Base-by-base conservation (phyloP, 2,113 vertebrate genomes). In the Phasianus colchicus region DNA sequence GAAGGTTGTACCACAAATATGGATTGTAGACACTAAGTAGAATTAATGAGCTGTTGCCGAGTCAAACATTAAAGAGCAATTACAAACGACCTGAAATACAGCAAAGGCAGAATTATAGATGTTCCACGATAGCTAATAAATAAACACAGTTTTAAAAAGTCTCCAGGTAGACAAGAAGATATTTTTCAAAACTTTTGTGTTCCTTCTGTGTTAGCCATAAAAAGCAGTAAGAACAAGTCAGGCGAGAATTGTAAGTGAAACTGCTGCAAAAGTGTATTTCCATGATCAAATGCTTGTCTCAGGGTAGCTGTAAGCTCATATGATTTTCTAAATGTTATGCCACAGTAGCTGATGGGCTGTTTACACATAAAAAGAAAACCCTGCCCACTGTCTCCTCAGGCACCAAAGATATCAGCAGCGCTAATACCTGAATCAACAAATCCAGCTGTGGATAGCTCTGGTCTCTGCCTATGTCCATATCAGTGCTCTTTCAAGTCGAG, bases 1-100 rank as follows among this genome's bases (percentile, higher is more conserved):
- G 67, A 89, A 70, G 17, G 34, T 80, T 17, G 2, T 42, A 38
- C 91, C 85, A 65, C 85, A 95, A 92, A 43, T 48, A 48, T 75
- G 65, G 57, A 4, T 66, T 88, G 61, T 38, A 75, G 83, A 86
- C 79, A 25, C 76, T 84, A 43, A 91, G 80, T 50, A 72, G 85
- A 90, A 88, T 92, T 92, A 88, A 94, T 88, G 83, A 96, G 85
- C 60, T 67, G 69, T 65, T 91, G 88, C 79, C 69, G 48, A 75
- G 88, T 92, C 92, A 91, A 89, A 95, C 83, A 92, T 92, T 91
- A 90, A 92, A 92, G 11, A 88, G 85, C 80, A 91, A 65, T 86
- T 83, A 75, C 69, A 90, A 91, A 83, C 91, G 22, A 65, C 60
- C 80, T 91, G 69, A 81, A 19, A 66, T 69, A 9, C 17, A 84